phyloP scores from a whole-genome alignment of 2,888 invertebrate genomes.

The Maniola hyperantus region DNA sequence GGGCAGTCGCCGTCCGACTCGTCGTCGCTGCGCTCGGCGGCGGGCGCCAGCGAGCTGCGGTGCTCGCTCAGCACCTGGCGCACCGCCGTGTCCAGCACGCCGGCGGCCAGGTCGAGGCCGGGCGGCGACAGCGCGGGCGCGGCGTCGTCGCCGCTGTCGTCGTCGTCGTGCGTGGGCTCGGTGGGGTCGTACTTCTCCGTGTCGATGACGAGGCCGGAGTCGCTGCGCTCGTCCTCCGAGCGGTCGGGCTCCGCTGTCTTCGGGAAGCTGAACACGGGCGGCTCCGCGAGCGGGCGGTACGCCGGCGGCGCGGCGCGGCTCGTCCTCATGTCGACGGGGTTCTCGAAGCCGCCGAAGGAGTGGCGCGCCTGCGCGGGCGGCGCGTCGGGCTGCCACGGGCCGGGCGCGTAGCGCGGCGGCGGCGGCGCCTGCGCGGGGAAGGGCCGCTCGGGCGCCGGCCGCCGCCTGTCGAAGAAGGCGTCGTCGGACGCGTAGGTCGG shows the following conservation, averaged over 20 bases:
- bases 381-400: slow-evolving; percentile 33
- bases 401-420: slow-evolving; percentile 42
- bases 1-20: slow-evolving; percentile 89
- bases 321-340: slow-evolving; percentile 66
- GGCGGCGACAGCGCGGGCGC: slow-evolving; percentile 39
- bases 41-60: slow-evolving; percentile 52
- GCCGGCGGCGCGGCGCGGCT: slow-evolving; percentile 44
- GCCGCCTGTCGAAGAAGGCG: slow-evolving; percentile 37
- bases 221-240: slow-evolving; percentile 80
- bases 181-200: slow-evolving; percentile 83
- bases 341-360: slow-evolving; percentile 63
- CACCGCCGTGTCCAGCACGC: slow-evolving; percentile 63
- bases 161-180: slow-evolving; percentile 76
- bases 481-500: slow-evolving; percentile 56
- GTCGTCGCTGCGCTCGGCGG: slow-evolving; percentile 57
- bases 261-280: slow-evolving; percentile 64
- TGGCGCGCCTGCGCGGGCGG: slow-evolving; percentile 49
- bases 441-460: slow-evolving; percentile 34
- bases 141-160: slow-evolving; percentile 54
- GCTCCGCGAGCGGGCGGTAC: slow-evolving; percentile 59
- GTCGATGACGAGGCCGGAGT: slow-evolving; percentile 83
- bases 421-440: slow-evolving; percentile 34
- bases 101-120: slow-evolving; percentile 51
- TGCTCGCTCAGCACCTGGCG: slow-evolving; percentile 68
- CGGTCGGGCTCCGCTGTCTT: slow-evolving; percentile 60